These are phyloP conservation scores for Drepanosiphum platanoidis DNA, from an alignment of 2,888 invertebrate genomes.

Conservation along the genomic window DNA sequence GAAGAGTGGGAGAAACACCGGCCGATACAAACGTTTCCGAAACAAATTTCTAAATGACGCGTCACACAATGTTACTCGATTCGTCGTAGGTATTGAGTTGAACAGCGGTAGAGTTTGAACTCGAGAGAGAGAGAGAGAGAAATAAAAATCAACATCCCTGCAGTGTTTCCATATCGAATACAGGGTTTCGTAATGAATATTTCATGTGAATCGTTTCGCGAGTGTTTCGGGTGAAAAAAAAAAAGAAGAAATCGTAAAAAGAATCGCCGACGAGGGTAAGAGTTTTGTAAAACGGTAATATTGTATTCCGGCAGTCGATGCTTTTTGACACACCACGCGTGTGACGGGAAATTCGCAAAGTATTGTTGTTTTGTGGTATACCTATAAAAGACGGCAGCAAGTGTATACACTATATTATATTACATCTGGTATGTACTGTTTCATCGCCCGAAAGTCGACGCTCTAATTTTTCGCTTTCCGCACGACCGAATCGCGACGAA, in stretches of 20 bases:
- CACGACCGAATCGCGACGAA: no score
- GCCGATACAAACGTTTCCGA: no score
- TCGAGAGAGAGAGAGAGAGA: background rate
- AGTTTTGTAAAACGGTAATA: slow-evolving; percentile 24
- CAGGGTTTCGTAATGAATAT: slow-evolving; percentile 47
- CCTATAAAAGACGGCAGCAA: background rate
- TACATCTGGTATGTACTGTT: background rate
- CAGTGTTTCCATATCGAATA: slow-evolving; percentile 35
- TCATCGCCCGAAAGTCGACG: background rate
- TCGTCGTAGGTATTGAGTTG: background rate
- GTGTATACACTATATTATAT: background rate
- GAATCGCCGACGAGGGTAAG: background rate
- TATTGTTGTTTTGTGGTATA: slow-evolving; percentile 18
- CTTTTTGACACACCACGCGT: background rate
- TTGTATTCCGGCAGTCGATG: slow-evolving; percentile 14
- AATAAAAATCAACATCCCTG: background rate
- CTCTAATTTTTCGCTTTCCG: no score
- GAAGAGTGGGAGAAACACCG: no score
- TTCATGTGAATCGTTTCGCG: slow-evolving; percentile 42
- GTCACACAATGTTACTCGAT: slow-evolving; percentile 27
- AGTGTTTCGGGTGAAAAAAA: background rate
- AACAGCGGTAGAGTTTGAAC: background rate
- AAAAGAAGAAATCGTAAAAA: background rate
- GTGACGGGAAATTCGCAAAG: slow-evolving; percentile 20
- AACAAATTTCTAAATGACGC: no score